Conservation (phyloP, 2,888 invertebrate genomes). For the Brenthis daphne region DNA sequence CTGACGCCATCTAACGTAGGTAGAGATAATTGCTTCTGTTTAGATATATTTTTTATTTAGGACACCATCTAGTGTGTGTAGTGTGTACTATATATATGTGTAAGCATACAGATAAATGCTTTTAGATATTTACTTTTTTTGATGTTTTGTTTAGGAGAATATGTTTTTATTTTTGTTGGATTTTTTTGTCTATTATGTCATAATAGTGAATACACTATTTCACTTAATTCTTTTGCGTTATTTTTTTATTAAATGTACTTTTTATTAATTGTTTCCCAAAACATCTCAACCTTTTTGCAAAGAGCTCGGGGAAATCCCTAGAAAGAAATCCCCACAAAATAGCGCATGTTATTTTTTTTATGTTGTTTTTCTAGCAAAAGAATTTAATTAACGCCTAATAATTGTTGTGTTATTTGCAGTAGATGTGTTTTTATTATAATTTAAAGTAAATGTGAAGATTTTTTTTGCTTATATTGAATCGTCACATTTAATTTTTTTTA, state of each 20-base stretch:
- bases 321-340: too few species aligned
- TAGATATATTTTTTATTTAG: neutral
- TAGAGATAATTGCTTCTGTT: neutral
- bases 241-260: neutral
- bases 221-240: constrained; percentile 3
- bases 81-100: too few species aligned
- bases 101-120: too few species aligned
- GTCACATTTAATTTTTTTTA: constrained; percentile 3
- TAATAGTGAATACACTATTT: neutral
- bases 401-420: constrained; percentile 6
- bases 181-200: too few species aligned
- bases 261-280: too few species aligned
- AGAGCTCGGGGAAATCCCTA: too few species aligned
- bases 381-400: neutral
- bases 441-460: neutral
- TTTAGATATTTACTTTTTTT: too few species aligned
- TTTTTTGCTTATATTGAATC: neutral
- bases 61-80: neutral
- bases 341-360: too few species aligned
- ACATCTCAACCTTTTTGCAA: too few species aligned
- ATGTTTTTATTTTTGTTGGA: too few species aligned
- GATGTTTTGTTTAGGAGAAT: too few species aligned
- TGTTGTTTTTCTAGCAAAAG: constrained; percentile 1
- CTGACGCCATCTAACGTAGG: neutral
- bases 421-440: neutral